Base-by-base conservation (phyloP, 1,140 invertebrate genomes). In the Radopholus similis region DNA sequence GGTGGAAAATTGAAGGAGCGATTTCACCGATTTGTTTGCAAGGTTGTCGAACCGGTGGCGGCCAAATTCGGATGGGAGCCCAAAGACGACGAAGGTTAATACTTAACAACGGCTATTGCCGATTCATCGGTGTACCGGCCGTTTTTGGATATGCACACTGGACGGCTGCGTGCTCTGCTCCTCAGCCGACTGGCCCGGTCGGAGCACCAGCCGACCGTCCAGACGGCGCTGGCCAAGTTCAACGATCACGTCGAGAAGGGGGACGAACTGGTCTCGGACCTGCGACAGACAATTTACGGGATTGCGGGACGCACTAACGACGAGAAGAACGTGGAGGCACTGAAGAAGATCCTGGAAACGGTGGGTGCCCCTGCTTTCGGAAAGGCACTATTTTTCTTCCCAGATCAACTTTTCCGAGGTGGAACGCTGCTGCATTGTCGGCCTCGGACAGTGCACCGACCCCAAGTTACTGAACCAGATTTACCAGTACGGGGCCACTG, bases 161-260 rank as follows among this genome's bases (percentile, higher is more conserved):
- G 90, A 0, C 86, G 97, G 71, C 85, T 97, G 26, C 85, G 93
- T 57, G 89, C 89, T 89, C 89, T 96, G 32, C 88, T 95, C 3
- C 83, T 97, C 11, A 87, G 88, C 21, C 87, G 89, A 53, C 87
- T 97, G 83, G 90, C 90, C 5, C 87, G 87, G 40, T 89, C 90
- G 74, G 89, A 89, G 63, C 90, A 95, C 80, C 85, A 88, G 11
- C 86, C 87, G 0, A 89, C 89, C 0, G 88, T 93, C 13, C 84
- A 86, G 6, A 89, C 93, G 81, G 91, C 92, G 0, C 81, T 78
- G 26, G 77, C 77, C 59, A 87, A 89, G 53, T 92, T 95, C 83
- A 85, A 87, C 47, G 84, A 83, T 26, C 90, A 93, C 83, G 81
- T 87, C 2, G 84, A 84, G 63, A 88, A 88, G 34, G 84, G 83